Percentiles rank a stretch among this genome's conserved stretches.
These are phyloP conservation scores for Chirona hameri DNA, from an alignment of 2,888 invertebrate genomes.

Conservation along the genomic window DNA sequence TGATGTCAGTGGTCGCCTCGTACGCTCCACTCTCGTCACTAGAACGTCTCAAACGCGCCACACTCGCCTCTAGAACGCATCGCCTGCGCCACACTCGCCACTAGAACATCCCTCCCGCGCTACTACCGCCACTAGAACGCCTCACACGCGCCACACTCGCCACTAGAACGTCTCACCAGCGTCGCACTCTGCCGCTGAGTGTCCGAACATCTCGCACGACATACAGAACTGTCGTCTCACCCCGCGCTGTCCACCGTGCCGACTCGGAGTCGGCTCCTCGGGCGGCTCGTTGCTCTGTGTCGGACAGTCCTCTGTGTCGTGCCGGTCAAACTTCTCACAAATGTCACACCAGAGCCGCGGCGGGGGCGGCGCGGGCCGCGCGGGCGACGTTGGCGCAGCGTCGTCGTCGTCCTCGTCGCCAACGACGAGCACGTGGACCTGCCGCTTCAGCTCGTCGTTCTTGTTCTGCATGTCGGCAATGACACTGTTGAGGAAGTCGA, in stretches of 20 bases:
- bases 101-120: conserved; percentile 73
- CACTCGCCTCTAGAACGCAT: conserved; percentile 54
- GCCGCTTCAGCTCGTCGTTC: conserved; percentile 74
- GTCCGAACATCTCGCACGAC: conserved; percentile 90
- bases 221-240: conserved; percentile 77
- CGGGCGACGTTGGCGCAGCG: neutral
- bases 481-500: conserved; percentile 90
- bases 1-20: too few relatives aligned
- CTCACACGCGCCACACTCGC: neutral
- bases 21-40: too few relatives aligned
- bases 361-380: conserved; percentile 44
- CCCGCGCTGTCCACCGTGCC: conserved; percentile 44
- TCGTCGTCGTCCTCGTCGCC: conserved; percentile 53
- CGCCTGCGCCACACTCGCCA: too few relatives aligned
- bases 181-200: conserved; percentile 78
- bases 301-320: conserved; percentile 97
- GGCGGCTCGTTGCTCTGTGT: conserved; percentile 63
- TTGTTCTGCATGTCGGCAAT: conserved; percentile 94
- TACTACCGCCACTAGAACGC: too few relatives aligned
- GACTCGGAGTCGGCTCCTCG: conserved; percentile 52
- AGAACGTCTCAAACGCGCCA: too few relatives aligned
- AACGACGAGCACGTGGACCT: conserved; percentile 74
- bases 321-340: conserved; percentile 92
- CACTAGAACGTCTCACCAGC: conserved; percentile 73
- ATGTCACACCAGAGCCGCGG: conserved; percentile 95